Conservation (phyloP, 1,140 invertebrate genomes). For the Bombus pascuorum region DNA sequence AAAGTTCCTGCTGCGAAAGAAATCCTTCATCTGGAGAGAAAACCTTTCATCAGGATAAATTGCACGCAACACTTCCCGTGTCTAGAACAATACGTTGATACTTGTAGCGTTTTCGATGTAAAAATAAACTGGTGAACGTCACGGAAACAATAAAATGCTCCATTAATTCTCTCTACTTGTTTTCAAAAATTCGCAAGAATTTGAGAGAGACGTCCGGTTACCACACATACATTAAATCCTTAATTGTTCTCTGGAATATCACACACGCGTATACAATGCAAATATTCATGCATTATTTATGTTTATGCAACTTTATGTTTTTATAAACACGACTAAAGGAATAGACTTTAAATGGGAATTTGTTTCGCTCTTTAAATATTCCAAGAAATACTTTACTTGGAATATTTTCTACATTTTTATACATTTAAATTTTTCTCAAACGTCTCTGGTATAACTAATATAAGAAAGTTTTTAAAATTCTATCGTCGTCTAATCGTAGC, state of each 20-base stretch:
- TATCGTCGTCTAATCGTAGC: background rate
- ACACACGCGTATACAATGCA: no score
- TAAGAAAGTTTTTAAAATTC: background rate
- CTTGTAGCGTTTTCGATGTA: background rate
- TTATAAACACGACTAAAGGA: no score
- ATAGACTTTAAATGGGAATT: no score
- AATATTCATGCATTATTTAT: no score
- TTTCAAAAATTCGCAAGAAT: background rate
- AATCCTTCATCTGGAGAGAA: conserved; percentile 20
- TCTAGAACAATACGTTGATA: background rate
- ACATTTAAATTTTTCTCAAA: background rate
- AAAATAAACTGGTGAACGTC: background rate
- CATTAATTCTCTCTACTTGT: background rate
- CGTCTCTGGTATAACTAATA: no score
- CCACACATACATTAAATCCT: no score
- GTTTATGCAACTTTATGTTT: no score
- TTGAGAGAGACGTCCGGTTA: no score
- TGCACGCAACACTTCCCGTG: conserved; percentile 12
- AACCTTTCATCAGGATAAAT: conserved; percentile 20
- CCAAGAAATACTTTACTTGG: no score
- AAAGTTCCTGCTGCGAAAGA: conserved; percentile 15
- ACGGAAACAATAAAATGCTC: background rate
- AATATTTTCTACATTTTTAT: background rate
- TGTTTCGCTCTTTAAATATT: no score
- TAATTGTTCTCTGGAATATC: no score